These are phyloP conservation scores for Drosophila sordidula DNA, from an alignment of 2,888 invertebrate genomes.

Conservation along the genomic window DNA sequence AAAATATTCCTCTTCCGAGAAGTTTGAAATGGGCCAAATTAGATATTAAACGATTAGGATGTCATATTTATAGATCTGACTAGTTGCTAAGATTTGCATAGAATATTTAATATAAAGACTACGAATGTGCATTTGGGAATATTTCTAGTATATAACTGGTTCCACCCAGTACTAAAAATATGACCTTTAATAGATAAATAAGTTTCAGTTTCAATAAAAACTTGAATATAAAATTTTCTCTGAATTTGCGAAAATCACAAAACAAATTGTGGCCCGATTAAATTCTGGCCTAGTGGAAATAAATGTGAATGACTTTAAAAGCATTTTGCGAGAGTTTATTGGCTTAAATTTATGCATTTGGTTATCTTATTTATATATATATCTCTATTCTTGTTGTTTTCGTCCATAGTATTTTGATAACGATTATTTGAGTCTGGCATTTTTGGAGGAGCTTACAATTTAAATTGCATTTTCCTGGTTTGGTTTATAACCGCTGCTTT, in stretches of 20 bases:
- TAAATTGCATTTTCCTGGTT: constrained; percentile 26
- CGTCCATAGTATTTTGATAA: neutral
- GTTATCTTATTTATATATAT: constrained; percentile 4
- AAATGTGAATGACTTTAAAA: constrained; percentile 8
- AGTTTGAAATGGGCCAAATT: no score
- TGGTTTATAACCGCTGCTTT: constrained; percentile 11
- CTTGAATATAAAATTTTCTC: no score
- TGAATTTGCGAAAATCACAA: neutral
- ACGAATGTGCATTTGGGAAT: no score
- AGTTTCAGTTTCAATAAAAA: no score
- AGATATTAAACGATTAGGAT: no score
- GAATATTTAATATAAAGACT: no score
- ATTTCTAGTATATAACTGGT: no score
- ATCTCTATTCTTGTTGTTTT: constrained; percentile 3
- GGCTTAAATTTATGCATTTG: constrained; percentile 12
- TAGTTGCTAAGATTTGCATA: no score
- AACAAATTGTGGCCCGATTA: neutral
- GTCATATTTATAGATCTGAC: no score
- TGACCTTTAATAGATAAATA: no score
- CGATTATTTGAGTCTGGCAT: neutral
- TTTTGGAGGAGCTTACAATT: constrained; percentile 19
- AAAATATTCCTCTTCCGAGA: no score
- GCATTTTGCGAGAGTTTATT: constrained; percentile 15
- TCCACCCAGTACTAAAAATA: no score
- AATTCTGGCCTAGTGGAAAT: neutral